Evolutionary conservation across 2,888 invertebrate species (phyloP).

Genomic region (Drosophila kanekoi): DNA sequence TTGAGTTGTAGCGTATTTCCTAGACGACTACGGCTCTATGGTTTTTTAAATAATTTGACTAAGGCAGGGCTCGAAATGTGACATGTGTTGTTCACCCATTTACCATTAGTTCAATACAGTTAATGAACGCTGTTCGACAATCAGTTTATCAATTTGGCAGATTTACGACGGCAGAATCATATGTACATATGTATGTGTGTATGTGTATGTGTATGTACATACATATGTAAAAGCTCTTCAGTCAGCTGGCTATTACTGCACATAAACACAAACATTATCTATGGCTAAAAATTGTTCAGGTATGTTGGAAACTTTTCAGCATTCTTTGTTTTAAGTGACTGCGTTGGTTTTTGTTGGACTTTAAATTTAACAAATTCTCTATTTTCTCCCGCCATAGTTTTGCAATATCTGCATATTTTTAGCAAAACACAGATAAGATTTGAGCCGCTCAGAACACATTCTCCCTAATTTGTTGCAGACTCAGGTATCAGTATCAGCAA

Average conservation of each 20-base stretch:
- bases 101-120: constrained; percentile 13
- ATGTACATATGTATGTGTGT: constrained; percentile 1
- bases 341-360: not conserved
- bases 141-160: constrained; percentile 43
- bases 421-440: constrained; percentile 63
- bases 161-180: constrained; percentile 37
- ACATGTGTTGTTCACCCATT: constrained; percentile 10
- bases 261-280: not conserved
- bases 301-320: not conserved
- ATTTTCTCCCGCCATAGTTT: constrained; percentile 11
- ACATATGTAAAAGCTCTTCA: not conserved
- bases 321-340: not conserved
- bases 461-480: constrained; percentile 50
- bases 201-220: not conserved
- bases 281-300: not conserved
- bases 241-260: constrained; percentile 6
- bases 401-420: constrained; percentile 41
- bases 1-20: not conserved
- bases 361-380: not conserved
- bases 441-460: constrained; percentile 38
- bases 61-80: not conserved
- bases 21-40: not conserved
- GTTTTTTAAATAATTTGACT: not conserved
- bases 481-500: constrained; percentile 41
- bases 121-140: constrained; percentile 19